phyloP scores from a whole-genome alignment of 1,140 invertebrate species.

The Sitophilus oryzae region DNA sequence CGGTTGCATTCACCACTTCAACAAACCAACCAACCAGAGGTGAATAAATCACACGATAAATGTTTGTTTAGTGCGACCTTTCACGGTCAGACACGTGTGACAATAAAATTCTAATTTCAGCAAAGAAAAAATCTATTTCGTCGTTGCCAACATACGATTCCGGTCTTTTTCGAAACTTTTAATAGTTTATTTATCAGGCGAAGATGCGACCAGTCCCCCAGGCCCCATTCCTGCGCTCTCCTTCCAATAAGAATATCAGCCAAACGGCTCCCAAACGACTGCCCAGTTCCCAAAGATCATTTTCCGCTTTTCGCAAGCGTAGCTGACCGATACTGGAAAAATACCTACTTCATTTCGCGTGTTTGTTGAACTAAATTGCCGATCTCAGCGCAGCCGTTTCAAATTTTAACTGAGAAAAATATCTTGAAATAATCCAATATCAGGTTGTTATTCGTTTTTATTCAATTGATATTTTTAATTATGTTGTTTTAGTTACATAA shows the following conservation, averaged over 20 bases:
- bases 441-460: too few relatives aligned
- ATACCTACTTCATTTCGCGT: too few relatives aligned
- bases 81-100: background rate
- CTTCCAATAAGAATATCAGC: constrained; percentile 14
- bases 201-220: constrained; percentile 1
- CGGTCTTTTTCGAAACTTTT: constrained; percentile 9
- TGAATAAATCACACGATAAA: background rate
- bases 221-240: constrained; percentile 1
- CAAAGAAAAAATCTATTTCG: background rate
- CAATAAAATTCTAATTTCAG: background rate
- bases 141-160: background rate
- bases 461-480: too few relatives aligned
- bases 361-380: too few relatives aligned
- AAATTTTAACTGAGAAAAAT: too few relatives aligned
- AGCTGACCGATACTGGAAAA: background rate
- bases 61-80: background rate
- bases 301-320: background rate
- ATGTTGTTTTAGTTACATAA: too few relatives aligned
- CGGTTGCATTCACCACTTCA: background rate
- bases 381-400: too few relatives aligned
- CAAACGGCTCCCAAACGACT: constrained; percentile 8
- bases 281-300: background rate
- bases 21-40: too few relatives aligned
- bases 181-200: constrained; percentile 21
- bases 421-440: too few relatives aligned